These are phyloP conservation scores for Thymelicus acteon DNA, from an alignment of 2,888 invertebrate species.

Conservation along the genomic window DNA sequence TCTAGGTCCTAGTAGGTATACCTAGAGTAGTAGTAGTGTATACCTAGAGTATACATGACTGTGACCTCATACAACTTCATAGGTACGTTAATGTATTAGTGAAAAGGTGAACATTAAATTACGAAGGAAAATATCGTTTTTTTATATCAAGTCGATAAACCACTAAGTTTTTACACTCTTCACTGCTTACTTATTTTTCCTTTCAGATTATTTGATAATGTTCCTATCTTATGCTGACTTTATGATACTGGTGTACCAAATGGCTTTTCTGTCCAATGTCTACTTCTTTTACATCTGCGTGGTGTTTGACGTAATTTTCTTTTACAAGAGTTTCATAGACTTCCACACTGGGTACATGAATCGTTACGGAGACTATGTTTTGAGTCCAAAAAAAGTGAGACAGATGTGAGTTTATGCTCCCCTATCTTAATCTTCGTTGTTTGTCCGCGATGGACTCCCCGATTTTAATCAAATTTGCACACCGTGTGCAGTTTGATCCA, in stretches of 20 bases:
- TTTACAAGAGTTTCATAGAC: conserved; percentile 76
- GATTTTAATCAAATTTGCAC: no score
- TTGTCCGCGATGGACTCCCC: no score
- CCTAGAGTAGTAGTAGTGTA: no score
- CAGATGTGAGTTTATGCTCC: conserved; percentile 62
- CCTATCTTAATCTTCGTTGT: no score
- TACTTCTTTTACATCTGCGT: conserved; percentile 64
- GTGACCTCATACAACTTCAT: no score
- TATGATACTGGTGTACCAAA: conserved; percentile 76
- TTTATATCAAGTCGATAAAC: no score
- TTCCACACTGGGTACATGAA: conserved; percentile 79
- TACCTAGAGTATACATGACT: no score
- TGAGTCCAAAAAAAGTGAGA: conserved; percentile 72
- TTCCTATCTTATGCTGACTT: conserved; percentile 72
- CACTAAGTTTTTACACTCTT: background rate
- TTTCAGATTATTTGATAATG: conserved; percentile 74
- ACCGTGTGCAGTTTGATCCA: no score
- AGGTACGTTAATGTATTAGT: no score
- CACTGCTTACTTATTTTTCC: conserved; percentile 17
- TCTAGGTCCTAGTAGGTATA: no score
- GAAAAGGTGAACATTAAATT: no score
- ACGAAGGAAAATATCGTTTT: background rate
- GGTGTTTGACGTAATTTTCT: conserved; percentile 67
- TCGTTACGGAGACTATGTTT: conserved; percentile 78
- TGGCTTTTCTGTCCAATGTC: conserved; percentile 74